Evolutionary conservation across 2,888 invertebrate species (phyloP).

Genomic region (Pterobdella sp.): DNA sequence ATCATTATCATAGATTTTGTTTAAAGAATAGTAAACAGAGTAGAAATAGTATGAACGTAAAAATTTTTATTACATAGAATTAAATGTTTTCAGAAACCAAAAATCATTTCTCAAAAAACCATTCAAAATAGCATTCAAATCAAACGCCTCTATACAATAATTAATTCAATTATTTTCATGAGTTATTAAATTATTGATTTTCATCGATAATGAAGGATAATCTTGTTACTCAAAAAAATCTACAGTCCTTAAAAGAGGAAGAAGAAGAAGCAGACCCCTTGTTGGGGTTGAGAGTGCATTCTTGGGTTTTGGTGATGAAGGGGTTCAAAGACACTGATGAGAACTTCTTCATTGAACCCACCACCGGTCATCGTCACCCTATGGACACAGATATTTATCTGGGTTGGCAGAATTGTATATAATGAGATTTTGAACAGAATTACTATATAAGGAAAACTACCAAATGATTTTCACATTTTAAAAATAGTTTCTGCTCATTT

Average conservation of each 20-base stretch:
- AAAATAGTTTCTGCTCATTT: slow-evolving; percentile 56
- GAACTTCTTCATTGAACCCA: slow-evolving; percentile 74
- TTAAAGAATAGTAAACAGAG: no score
- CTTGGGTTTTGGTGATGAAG: slow-evolving; percentile 71
- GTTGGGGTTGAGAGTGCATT: slow-evolving; percentile 59
- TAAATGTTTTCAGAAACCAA: no score
- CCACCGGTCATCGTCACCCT: slow-evolving; percentile 64
- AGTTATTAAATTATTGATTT: neutral
- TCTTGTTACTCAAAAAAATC: neutral
- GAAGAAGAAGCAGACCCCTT: slow-evolving; percentile 50
- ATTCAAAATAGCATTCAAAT: no score
- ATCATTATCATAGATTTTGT: no score
- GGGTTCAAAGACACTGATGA: slow-evolving; percentile 55
- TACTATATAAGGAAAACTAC: neutral
- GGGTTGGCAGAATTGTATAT: slow-evolving; percentile 39
- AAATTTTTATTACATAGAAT: no score
- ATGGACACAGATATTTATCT: slow-evolving; percentile 60
- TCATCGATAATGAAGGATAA: neutral
- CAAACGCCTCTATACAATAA: no score
- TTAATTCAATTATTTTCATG: no score
- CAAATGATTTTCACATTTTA: neutral
- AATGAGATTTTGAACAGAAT: neutral
- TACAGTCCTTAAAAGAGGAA: slow-evolving; percentile 38
- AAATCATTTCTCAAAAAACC: no score
- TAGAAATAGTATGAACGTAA: no score